Base-by-base conservation (phyloP, 2,797 vertebrate genomes). In the Phoebastria nigripes region DNA sequence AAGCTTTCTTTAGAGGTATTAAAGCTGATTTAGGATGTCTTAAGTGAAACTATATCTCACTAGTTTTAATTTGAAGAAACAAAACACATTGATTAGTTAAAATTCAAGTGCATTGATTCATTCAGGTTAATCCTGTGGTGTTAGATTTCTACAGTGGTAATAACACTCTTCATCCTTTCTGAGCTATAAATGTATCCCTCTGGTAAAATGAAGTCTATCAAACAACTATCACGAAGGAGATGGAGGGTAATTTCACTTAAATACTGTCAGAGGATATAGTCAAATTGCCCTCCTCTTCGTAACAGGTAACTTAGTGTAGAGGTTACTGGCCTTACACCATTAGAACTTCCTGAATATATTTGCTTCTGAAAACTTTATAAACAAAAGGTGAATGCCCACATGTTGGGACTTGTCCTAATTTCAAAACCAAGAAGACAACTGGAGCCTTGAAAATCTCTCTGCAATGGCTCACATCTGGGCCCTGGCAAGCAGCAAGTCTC, bases 1-100 rank as follows among this genome's bases (percentile, higher is more conserved):
- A 69, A 76, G 17, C 8, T 88, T 79, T 61, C 59, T 82, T 95
- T 67, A 86, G 65, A 83, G 89, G 51, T 74, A 73, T 12, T 82
- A 33, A 73, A 92, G 22, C 31, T 95, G 73, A 86, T 93, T 86
- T 87, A 71, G 14, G 41, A 41, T 84, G 62, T 49, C 58, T 87
- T 90, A 93, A 89, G 62, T 47, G 39, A 90, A 66, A 91, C 22
- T 24, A 29, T 87, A 80, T 82, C 44, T 91, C 87, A 86, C 41
- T 81, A 42, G 37, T 93, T 93, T 94, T 91, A 95, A 95, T 91
- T 62, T 96, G 88, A 93, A 89, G 82, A 79, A 91, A 94, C 52
- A 94, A 84, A 94, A 6, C 52, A 59, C 42, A 93, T 69, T 37
- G 29, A 93, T 92, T 85, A 89, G 28, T 66, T 94, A 83, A 94